phyloP scores from a whole-genome alignment of 2,113 vertebrate species.

The Actenoides lindsayi region DNA sequence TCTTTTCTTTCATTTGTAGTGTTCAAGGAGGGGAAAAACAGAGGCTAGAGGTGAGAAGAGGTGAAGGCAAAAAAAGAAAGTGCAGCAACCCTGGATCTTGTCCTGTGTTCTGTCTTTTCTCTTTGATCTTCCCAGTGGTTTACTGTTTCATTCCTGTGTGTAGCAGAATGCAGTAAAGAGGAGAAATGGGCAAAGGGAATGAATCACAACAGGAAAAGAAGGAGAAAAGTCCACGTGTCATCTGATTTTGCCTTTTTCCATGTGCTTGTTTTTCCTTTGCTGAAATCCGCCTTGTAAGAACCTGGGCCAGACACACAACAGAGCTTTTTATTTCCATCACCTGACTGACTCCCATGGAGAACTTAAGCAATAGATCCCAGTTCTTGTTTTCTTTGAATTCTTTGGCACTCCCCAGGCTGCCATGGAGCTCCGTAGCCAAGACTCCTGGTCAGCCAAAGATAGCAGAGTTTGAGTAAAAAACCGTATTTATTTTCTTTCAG shows the following conservation, averaged over 20 bases:
- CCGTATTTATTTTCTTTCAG: background rate
- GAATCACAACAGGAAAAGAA: constrained; percentile 3
- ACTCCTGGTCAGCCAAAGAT: constrained; percentile 41
- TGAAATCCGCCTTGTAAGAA: background rate
- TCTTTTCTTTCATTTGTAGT: background rate
- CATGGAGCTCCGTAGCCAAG: constrained; percentile 1
- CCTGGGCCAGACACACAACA: constrained; percentile 6
- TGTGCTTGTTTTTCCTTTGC: constrained; percentile 23
- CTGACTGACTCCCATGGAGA: constrained; percentile 52
- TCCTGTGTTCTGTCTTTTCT: background rate
- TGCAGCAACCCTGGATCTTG: background rate
- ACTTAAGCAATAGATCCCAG: constrained; percentile 29
- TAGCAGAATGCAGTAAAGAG: background rate
- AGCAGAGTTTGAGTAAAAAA: constrained; percentile 33
- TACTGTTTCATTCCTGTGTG: background rate
- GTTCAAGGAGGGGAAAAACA: background rate
- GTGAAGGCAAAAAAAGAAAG: background rate
- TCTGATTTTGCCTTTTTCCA: constrained; percentile 23
- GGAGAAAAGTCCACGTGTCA: background rate
- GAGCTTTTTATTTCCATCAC: constrained; percentile 52
- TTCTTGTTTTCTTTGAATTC: constrained; percentile 57
- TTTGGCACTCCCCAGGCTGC: constrained; percentile 32
- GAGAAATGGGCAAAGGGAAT: background rate
- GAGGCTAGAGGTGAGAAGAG: background rate
- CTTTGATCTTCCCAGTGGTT: background rate